Percentiles rank a stretch among this genome's conserved stretches.
Evolutionary conservation across 1,140 invertebrate genomes (phyloP).

Genomic region (Pseudomyrmex cubaensis): DNA sequence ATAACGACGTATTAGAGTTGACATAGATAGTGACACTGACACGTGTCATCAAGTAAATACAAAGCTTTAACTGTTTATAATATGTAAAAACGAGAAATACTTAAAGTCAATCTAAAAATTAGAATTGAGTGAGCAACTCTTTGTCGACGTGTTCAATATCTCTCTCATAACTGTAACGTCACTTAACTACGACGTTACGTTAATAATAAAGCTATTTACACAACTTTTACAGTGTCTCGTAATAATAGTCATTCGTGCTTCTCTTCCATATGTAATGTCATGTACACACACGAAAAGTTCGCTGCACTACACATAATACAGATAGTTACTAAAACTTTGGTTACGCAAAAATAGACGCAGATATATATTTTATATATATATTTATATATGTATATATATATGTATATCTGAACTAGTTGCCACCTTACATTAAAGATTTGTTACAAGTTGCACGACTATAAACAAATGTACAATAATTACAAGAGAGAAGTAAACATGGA

Average conservation of each 20-base stretch:
- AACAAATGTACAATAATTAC: conserved; percentile 84
- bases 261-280: conserved; percentile 47
- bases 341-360: conserved; percentile 84
- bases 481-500: conserved; percentile 72
- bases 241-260: conserved; percentile 38
- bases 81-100: conserved; percentile 50
- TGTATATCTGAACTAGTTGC: conserved; percentile 69
- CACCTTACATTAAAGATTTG: conserved; percentile 54
- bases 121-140: conserved; percentile 44
- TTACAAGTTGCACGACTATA: conserved; percentile 71
- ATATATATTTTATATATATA: conserved; percentile 70
- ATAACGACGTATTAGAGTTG: conserved; percentile 67
- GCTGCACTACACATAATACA: conserved; percentile 63
- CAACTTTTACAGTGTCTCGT: conserved; percentile 55
- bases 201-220: conserved; percentile 80
- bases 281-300: conserved; percentile 52
- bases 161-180: conserved; percentile 57
- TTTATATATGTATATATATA: conserved; percentile 68
- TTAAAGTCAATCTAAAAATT: conserved; percentile 43
- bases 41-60: conserved; percentile 30
- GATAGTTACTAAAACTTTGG: conserved; percentile 81
- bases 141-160: conserved; percentile 69
- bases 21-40: conserved; percentile 49
- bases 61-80: conserved; percentile 40
- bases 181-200: conserved; percentile 36